Conservation (phyloP, 2,888 invertebrate species). For the Erannis defoliaria region DNA sequence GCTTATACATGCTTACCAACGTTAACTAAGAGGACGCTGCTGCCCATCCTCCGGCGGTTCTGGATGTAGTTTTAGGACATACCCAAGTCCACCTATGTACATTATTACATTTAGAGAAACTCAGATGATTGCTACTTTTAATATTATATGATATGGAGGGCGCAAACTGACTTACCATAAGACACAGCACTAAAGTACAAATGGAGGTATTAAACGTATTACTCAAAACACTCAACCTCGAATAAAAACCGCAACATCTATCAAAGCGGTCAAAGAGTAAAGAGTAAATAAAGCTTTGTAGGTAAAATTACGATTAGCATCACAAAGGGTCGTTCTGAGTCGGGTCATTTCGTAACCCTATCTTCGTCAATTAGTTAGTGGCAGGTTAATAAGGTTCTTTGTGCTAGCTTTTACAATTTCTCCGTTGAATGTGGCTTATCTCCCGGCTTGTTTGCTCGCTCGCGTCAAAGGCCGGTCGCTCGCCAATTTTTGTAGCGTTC, state of each 20-base stretch:
- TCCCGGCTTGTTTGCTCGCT: constrained; percentile 75
- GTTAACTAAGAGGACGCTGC: too few relatives aligned
- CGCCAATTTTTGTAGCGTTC: constrained; percentile 75
- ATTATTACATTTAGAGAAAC: too few relatives aligned
- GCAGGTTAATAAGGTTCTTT: constrained; percentile 83
- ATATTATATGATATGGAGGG: too few relatives aligned
- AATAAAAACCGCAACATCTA: constrained; percentile 44
- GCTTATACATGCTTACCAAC: too few relatives aligned
- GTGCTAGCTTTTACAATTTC: constrained; percentile 78
- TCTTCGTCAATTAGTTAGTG: constrained; percentile 80
- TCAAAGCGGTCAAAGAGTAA: constrained; percentile 50
- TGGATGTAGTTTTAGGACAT: too few relatives aligned
- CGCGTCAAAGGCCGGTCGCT: constrained; percentile 65
- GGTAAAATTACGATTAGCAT: constrained; percentile 69
- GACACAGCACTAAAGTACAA: too few relatives aligned
- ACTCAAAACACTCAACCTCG: neutral
- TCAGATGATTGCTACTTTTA: too few relatives aligned
- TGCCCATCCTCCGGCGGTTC: too few relatives aligned
- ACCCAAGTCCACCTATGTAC: too few relatives aligned
- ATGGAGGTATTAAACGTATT: neutral
- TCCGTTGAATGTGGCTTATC: constrained; percentile 81
- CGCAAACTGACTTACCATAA: too few relatives aligned
- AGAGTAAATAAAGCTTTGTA: constrained; percentile 51
- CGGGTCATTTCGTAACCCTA: constrained; percentile 72
- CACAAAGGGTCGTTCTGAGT: constrained; percentile 63